Evolutionary conservation across 2,888 invertebrate genomes (phyloP).

Genomic region (Creontiades dilutus): DNA sequence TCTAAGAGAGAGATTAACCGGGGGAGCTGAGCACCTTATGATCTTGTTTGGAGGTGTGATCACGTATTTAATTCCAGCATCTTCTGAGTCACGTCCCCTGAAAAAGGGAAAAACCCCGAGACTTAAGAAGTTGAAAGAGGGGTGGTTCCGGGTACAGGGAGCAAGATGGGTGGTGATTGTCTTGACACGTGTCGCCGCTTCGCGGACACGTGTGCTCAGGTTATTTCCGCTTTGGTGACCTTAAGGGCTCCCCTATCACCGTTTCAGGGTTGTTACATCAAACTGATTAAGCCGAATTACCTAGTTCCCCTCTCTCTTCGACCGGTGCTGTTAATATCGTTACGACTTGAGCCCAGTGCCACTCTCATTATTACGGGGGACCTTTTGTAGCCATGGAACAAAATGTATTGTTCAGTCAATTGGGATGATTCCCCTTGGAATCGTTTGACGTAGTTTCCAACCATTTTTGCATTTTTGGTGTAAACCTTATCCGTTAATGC

Average conservation of each 20-base stretch:
- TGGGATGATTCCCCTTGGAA: neutral
- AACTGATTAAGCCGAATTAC: constrained; percentile 61
- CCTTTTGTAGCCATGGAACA: neutral
- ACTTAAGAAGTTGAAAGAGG: constrained; percentile 24
- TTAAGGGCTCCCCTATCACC: constrained; percentile 4
- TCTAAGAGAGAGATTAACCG: constrained; percentile 37
- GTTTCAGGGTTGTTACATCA: constrained; percentile 28
- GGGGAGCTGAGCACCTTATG: constrained; percentile 48
- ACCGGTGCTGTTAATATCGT: constrained; percentile 30
- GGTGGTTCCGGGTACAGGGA: neutral
- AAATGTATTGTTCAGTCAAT: constrained; percentile 41
- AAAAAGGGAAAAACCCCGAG: neutral
- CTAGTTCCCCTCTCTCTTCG: neutral
- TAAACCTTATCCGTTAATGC: too few relatives aligned
- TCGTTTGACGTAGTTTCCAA: too few relatives aligned
- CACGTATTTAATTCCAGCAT: constrained; percentile 71
- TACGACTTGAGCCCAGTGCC: constrained; percentile 33
- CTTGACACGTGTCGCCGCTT: constrained; percentile 50
- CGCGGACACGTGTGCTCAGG: constrained; percentile 50
- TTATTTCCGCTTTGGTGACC: constrained; percentile 35
- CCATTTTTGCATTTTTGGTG: too few relatives aligned
- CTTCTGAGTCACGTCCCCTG: constrained; percentile 53
- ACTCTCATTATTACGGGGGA: neutral
- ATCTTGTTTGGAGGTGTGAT: constrained; percentile 65
- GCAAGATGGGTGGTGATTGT: neutral